These are phyloP conservation scores for Chloromyia formosa DNA, from an alignment of 2,888 invertebrate genomes.

Conservation along the genomic window DNA sequence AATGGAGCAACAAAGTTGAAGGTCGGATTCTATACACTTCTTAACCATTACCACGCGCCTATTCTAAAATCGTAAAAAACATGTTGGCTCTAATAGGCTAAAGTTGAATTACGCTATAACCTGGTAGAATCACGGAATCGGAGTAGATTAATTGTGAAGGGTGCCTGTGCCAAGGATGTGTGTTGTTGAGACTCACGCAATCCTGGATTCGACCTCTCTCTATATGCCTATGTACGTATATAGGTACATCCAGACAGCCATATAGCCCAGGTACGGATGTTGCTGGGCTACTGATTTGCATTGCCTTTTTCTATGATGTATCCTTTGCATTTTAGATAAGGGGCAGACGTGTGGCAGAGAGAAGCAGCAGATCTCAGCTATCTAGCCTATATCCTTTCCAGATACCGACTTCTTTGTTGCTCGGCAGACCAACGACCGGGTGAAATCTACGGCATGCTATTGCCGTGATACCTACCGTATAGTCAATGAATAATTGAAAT, in stretches of 20 bases:
- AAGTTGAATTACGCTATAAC: conserved; percentile 38
- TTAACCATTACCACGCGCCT: conserved; percentile 18
- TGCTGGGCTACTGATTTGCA: too few species aligned
- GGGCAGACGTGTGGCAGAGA: too few species aligned
- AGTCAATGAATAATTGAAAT: conserved; percentile 44
- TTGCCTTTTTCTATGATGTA: neutral
- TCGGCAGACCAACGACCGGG: neutral
- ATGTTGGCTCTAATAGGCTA: conserved; percentile 43
- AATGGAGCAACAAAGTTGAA: too few species aligned
- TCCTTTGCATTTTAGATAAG: neutral
- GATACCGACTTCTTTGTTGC: neutral
- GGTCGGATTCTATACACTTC: too few species aligned
- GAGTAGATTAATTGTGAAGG: conserved; percentile 11
- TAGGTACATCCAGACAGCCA: neutral
- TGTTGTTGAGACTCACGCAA: neutral
- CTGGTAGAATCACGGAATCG: conserved; percentile 20
- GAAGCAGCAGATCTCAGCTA: neutral
- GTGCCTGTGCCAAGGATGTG: neutral
- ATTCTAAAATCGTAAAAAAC: conserved; percentile 42
- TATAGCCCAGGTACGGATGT: neutral
- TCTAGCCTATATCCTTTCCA: neutral
- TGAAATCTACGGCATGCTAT: neutral
- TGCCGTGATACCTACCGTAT: too few species aligned
- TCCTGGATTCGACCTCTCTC: neutral
- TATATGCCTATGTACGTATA: too few species aligned